Percentiles rank a stretch among this genome's conserved stretches.
Evolutionary conservation across 2,797 vertebrate species (phyloP).

Genomic region (Menidia menidia): DNA sequence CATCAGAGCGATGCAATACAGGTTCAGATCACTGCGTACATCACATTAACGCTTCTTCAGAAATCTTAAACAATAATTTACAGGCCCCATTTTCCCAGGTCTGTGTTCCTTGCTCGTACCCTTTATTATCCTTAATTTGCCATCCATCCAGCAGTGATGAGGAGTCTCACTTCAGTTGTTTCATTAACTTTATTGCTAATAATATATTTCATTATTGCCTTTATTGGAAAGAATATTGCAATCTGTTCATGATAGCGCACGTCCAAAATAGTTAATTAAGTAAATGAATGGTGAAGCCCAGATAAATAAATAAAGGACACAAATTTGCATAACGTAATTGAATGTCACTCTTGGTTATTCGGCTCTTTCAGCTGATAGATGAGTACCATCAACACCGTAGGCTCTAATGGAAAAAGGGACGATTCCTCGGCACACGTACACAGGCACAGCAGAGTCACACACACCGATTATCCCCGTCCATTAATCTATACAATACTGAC

Average conservation of each 20-base stretch:
- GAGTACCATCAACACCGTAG: slow-evolving; percentile 48
- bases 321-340: slow-evolving; percentile 83
- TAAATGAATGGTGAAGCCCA: slow-evolving; percentile 73
- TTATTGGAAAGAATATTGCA: slow-evolving; percentile 77
- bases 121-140: slow-evolving; percentile 63
- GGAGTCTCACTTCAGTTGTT: slow-evolving; percentile 74
- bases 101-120: slow-evolving; percentile 50
- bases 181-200: slow-evolving; percentile 80
- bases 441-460: slow-evolving; percentile 18
- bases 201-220: slow-evolving; percentile 78
- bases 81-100: slow-evolving; percentile 31
- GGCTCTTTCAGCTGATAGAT: slow-evolving; percentile 77
- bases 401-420: slow-evolving; percentile 27
- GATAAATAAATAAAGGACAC: slow-evolving; percentile 76
- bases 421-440: slow-evolving; percentile 16
- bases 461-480: slow-evolving; percentile 41
- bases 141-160: slow-evolving; percentile 68
- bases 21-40: slow-evolving; percentile 3
- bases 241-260: slow-evolving; percentile 75
- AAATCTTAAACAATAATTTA: slow-evolving; percentile 25
- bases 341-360: slow-evolving; percentile 82
- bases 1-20: slow-evolving; percentile 15
- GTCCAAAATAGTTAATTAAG: slow-evolving; percentile 81
- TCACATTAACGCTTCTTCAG: background rate
- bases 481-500: slow-evolving; percentile 54